Base-by-base conservation (phyloP, 2,113 vertebrate species). In the Notothenia coriiceps region DNA sequence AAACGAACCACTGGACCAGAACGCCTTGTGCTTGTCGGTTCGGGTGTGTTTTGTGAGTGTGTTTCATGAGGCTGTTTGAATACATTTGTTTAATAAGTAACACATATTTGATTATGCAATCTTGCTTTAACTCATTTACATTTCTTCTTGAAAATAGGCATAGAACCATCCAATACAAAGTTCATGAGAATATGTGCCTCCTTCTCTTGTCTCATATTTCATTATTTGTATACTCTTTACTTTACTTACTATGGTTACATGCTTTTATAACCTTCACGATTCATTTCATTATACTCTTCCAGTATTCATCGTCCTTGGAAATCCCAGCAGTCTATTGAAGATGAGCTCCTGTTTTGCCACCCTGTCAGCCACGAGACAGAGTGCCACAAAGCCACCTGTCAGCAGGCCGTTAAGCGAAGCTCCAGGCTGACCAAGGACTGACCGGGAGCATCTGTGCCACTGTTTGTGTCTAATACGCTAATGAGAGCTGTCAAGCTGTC, bases 401-500 rank as follows among this genome's bases (percentile, higher is more conserved):
- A 94, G 77, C 44, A 50, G 86, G 76, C 80, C 68, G 86, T 86
- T 88, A 90, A 89, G 89, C 85, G 76, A 85, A 78, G 88, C 86
- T 88, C 69, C 79, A 29, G 87, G 82, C 89, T 89, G 92, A 89
- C 91, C 89, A 86, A 80, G 73, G 80, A 89, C 83, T 93, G 89
- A 93, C 91, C 91, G 87, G 84, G 86, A 93, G 92, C 92, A 93
- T 94, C 92, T 93, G 92, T 93, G 91, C 87, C 80, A 87, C 86
- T 89, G 91, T 92, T 94, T 89, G 86, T 89, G 90, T 94, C 90
- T 92, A 90, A 93, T 91, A 91, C 88, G 85, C 90, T 94, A 95
- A 94, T 94, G 93, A 94, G 93, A 91, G 86, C 91, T 91, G 93
- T 94, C 90, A 93, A 92, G 83, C 88, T 91, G 93, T 91, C 90